Evolutionary conservation across 1,140 invertebrate genomes (phyloP), one percentile per base, ranked within the genome.

Genomic region (Callitettix versicolor): DNA sequence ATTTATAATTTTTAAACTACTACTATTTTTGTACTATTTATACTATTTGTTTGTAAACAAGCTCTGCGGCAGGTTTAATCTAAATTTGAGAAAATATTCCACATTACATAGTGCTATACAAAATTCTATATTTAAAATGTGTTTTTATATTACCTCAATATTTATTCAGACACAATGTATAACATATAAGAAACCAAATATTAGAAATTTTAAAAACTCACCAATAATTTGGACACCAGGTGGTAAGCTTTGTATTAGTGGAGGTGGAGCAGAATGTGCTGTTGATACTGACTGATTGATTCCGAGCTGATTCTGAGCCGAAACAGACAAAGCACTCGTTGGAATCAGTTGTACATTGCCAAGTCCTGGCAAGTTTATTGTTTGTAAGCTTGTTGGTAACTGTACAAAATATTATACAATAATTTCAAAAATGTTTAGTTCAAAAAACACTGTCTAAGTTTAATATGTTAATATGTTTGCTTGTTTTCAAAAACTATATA

Each of bases 291-390:
- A 62, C 73, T 66, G 58, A 62, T 63, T 56, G 64, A 59, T 49
- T 67, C 61, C 62, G 49, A 53, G 62, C 58, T 9, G 63, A 65
- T 56, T 59, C 48, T 44, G 61, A 2, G 49, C 30, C 3, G 56
- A 43, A 0, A 46, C 36, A 21, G 69, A 72, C 24, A 75, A 60
- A 0, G 72, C 73, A 57, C 70, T 74, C 0, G 78, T 77, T 1
- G 80, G 79, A 44, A 84, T 83, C 1, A 87, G 79, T 70, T 87
- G 84, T 2, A 87, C 82, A 62, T 85, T 85, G 21, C 86, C 85
- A 14, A 89, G 62, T 5, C 85, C 85, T 47, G 81, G 81, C 41
- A 85, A 82, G 68, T 85, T 83, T 57, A 81, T 71, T 1, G 79
- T 76, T 60, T 82, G 79, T 1, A 81, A 60, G 49, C 47, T 53